Conservation (phyloP, 2,113 vertebrate species). For the Chaetura pelagica region DNA sequence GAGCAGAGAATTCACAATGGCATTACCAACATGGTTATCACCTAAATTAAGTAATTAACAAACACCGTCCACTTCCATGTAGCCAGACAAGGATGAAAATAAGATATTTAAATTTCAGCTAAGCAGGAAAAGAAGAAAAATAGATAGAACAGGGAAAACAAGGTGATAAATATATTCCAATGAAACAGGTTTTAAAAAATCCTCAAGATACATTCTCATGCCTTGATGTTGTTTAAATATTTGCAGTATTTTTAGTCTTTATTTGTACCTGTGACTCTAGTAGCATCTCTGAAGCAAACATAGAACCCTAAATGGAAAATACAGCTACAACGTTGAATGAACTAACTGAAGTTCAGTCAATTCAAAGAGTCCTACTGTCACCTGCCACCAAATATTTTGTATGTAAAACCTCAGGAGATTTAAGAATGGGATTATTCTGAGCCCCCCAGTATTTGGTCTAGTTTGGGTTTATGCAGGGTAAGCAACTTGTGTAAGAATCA, state of each 20-base stretch:
- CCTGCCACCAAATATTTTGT: background rate
- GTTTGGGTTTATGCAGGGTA: background rate
- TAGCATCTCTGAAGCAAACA: background rate
- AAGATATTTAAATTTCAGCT: background rate
- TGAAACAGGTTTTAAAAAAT: background rate
- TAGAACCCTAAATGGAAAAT: background rate
- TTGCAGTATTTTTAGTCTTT: background rate
- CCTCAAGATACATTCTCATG: background rate
- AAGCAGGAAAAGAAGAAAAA: background rate
- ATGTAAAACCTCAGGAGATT: background rate
- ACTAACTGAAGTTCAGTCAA: background rate
- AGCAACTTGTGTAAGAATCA: background rate
- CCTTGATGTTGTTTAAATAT: background rate
- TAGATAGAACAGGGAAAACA: background rate
- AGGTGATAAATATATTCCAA: background rate
- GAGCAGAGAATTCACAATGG: background rate
- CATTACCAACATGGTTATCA: background rate
- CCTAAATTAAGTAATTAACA: background rate
- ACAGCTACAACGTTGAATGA: background rate
- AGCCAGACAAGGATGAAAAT: background rate
- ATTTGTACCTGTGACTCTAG: background rate
- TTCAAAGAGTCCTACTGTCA: background rate
- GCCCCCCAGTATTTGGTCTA: accelerated
- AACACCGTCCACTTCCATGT: background rate
- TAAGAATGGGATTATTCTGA: background rate